phyloP scores from a whole-genome alignment of 2,888 invertebrate species.

The Cerastis leucographa region DNA sequence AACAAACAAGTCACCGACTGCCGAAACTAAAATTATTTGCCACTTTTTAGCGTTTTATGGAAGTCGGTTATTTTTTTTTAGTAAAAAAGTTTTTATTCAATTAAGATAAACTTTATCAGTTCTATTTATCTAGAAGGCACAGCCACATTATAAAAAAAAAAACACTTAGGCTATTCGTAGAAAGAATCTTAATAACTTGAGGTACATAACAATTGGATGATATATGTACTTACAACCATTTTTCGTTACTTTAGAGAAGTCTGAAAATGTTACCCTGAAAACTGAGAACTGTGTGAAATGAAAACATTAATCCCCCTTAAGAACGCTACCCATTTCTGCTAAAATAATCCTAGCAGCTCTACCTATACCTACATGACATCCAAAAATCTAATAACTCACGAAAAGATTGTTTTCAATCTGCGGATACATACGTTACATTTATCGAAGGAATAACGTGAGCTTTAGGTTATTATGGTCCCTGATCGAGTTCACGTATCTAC shows the following conservation, averaged over 20 bases:
- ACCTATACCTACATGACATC: conserved; percentile 12
- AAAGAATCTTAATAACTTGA: neutral
- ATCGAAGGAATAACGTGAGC: conserved; percentile 80
- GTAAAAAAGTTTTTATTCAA: no score
- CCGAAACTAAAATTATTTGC: no score
- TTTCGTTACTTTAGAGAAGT: neutral
- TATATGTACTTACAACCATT: neutral
- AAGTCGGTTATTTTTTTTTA: no score
- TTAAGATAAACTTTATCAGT: neutral
- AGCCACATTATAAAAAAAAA: neutral
- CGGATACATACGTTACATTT: conserved; percentile 75
- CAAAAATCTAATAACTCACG: conserved; percentile 60
- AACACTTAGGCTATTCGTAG: neutral
- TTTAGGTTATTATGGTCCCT: conserved; percentile 84
- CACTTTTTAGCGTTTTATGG: no score
- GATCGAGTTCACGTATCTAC: conserved; percentile 88
- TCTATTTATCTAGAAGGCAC: neutral
- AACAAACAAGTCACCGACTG: no score
- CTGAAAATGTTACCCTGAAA: neutral
- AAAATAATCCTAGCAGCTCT: neutral
- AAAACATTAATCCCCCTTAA: neutral
- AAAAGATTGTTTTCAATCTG: conserved; percentile 70
- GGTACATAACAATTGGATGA: neutral
- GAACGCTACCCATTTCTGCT: neutral
- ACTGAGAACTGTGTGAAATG: neutral